Evolutionary conservation across 2,113 vertebrate species (phyloP).

Genomic region (Pungitius pungitius): DNA sequence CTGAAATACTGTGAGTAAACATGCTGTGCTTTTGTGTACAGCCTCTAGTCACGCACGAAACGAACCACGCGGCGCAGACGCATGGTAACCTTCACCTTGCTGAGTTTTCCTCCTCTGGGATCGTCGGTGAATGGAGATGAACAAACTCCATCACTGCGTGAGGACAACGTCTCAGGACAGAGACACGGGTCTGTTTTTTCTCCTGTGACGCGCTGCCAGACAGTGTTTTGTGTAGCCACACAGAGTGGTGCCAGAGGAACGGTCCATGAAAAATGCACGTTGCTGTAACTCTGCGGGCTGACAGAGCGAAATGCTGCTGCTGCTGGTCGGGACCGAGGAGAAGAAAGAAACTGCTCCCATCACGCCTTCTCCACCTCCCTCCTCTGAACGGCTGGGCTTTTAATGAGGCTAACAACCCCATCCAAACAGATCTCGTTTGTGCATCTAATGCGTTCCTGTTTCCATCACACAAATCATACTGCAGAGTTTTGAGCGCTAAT

Average conservation of each 20-base stretch:
- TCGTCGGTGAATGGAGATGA: constrained; percentile 24
- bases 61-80: background rate
- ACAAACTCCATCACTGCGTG: background rate
- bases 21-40: background rate
- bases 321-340: constrained; percentile 6
- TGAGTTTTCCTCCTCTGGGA: constrained; percentile 18
- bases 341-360: constrained; percentile 11
- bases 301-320: constrained; percentile 30
- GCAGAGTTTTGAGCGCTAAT: constrained; percentile 16
- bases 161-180: constrained; percentile 35
- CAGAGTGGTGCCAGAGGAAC: constrained; percentile 22
- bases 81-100: too few relatives aligned
- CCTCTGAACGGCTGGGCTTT: constrained; percentile 24
- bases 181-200: constrained; percentile 59
- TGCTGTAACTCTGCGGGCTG: constrained; percentile 46
- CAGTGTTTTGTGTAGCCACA: constrained; percentile 47
- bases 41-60: background rate
- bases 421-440: constrained; percentile 40
- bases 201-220: constrained; percentile 39
- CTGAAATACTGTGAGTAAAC: background rate
- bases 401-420: constrained; percentile 48
- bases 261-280: constrained; percentile 67
- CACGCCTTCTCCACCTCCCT: background rate
- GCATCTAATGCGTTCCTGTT: constrained; percentile 18
- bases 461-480: constrained; percentile 26